Evolutionary conservation across 2,797 vertebrate species (phyloP).

Genomic region (Notoglanidium macrostoma): DNA sequence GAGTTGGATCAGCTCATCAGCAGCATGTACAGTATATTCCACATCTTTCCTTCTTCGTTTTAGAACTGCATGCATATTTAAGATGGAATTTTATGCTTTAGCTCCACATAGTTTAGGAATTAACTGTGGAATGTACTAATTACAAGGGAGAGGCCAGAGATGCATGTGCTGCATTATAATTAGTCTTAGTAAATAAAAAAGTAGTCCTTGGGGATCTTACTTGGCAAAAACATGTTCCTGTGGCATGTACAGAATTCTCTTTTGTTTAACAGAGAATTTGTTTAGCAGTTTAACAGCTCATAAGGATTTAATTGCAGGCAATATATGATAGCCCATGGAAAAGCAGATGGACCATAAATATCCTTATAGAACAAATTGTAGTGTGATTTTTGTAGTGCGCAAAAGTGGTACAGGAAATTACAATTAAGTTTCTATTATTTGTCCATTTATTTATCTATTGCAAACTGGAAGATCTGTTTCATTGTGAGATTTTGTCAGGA

Average conservation of each 20-base stretch:
- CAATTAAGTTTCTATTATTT: neutral
- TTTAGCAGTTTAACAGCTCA: constrained; percentile 21
- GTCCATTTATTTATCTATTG: constrained; percentile 18
- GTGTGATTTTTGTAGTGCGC: neutral
- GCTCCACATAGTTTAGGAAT: constrained; percentile 63
- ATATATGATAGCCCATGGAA: constrained; percentile 4
- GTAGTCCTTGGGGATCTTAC: constrained; percentile 58
- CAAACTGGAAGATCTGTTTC: constrained; percentile 13
- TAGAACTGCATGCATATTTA: constrained; percentile 64
- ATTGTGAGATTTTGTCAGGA: constrained; percentile 28
- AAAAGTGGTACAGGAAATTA: neutral
- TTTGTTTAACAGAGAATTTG: constrained; percentile 25
- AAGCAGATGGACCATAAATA: constrained; percentile 36
- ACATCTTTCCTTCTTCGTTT: constrained; percentile 45
- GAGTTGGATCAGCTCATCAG: constrained; percentile 33
- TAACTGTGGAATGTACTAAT: constrained; percentile 70
- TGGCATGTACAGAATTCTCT: constrained; percentile 35
- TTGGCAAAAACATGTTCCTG: constrained; percentile 52
- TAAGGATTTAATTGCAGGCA: constrained; percentile 19
- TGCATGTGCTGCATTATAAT: constrained; percentile 70
- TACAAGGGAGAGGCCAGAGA: constrained; percentile 57
- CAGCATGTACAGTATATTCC: constrained; percentile 38
- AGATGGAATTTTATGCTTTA: constrained; percentile 59
- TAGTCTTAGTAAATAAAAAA: constrained; percentile 68
- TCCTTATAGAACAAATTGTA: neutral